Evolutionary conservation across 2,888 invertebrate species (phyloP).

Genomic region (Meta bourneti): DNA sequence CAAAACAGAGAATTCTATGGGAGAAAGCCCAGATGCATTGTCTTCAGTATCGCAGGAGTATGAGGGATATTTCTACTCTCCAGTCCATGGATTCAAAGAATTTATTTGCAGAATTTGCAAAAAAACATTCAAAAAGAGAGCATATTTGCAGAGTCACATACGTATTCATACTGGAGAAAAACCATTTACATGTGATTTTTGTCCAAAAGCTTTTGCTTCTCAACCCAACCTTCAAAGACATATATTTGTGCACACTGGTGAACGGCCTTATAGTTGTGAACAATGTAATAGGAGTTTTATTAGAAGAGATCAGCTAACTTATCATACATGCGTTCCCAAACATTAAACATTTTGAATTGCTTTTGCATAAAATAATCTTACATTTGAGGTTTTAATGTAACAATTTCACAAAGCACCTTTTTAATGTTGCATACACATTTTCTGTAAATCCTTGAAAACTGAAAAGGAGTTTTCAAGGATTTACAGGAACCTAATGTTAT

Average conservation of each 20-base stretch:
- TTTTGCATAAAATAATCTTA: not conserved
- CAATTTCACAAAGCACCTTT: too few relatives aligned
- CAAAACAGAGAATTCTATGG: not conserved
- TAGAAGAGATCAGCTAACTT: not conserved
- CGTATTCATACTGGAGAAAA: not conserved
- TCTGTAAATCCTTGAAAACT: too few relatives aligned
- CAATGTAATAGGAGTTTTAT: constrained; percentile 2
- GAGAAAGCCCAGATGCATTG: not conserved
- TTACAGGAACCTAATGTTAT: too few relatives aligned
- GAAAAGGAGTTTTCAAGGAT: too few relatives aligned
- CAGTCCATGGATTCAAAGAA: not conserved
- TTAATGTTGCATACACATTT: too few relatives aligned
- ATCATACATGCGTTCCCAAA: not conserved
- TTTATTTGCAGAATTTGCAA: constrained; percentile 28
- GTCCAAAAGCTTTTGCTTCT: constrained; percentile 18
- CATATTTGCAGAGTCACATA: constrained; percentile 20
- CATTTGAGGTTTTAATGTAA: too few relatives aligned
- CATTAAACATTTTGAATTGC: not conserved
- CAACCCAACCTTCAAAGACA: constrained; percentile 15
- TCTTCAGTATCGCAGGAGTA: not conserved
- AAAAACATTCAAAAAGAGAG: constrained; percentile 29
- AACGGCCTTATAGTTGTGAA: not conserved
- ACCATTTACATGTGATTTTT: constrained; percentile 9
- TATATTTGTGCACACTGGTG: not conserved
- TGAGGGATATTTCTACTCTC: not conserved